Evolutionary conservation across 2,797 vertebrate species (phyloP).

Genomic region (Odontamblyopus rebecca): DNA sequence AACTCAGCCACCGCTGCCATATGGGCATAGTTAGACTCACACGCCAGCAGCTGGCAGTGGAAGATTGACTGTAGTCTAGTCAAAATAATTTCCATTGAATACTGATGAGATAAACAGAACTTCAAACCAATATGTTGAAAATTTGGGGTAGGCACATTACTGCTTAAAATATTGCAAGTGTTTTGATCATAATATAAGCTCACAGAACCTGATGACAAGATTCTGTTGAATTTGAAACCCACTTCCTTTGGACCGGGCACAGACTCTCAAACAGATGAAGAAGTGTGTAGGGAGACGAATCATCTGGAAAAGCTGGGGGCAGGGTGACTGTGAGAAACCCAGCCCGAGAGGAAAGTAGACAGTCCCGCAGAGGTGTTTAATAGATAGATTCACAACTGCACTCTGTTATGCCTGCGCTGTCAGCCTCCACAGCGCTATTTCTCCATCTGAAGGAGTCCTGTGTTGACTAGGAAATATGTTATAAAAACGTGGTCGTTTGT

Average conservation of each 20-base stretch:
- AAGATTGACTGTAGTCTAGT: not conserved
- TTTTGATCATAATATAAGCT: slow-evolving; percentile 20
- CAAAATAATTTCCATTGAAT: slow-evolving; percentile 4
- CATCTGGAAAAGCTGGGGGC: slow-evolving; percentile 24
- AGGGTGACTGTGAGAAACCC: slow-evolving; percentile 10
- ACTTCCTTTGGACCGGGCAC: slow-evolving; percentile 10
- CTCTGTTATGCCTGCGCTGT: not conserved
- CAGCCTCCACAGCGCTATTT: not conserved
- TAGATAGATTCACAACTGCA: not conserved
- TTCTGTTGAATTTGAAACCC: slow-evolving; percentile 17
- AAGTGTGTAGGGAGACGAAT: slow-evolving; percentile 22
- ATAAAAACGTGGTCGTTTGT: slow-evolving; percentile 18
- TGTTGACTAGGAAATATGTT: slow-evolving; percentile 7
- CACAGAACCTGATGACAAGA: slow-evolving; percentile 33
- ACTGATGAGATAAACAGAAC: slow-evolving; percentile 12
- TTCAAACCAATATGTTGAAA: not conserved
- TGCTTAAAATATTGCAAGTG: not conserved
- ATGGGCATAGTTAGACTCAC: slow-evolving; percentile 22
- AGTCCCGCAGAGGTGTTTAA: slow-evolving; percentile 7
- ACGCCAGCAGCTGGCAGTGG: slow-evolving; percentile 11
- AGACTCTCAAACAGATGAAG: slow-evolving; percentile 1
- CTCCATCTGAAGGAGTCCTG: not conserved
- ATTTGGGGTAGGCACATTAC: slow-evolving; percentile 1
- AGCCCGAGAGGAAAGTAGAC: not conserved
- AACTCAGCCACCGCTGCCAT: slow-evolving; percentile 26